phyloP scores from a whole-genome alignment of 2,888 invertebrate genomes.

The Drosophila kambysellisi region DNA sequence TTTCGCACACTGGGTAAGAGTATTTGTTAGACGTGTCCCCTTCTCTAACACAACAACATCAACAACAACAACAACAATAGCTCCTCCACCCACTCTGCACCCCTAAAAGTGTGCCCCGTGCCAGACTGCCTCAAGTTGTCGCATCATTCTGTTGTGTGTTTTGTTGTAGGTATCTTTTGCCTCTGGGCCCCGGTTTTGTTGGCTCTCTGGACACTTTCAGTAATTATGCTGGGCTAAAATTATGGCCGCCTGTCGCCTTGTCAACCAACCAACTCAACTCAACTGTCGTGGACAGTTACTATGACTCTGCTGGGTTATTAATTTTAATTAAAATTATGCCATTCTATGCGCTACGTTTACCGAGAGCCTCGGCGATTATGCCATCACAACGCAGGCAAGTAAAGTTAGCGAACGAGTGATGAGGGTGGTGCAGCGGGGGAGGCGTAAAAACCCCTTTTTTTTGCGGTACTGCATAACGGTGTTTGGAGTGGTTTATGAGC shows the following conservation, averaged over 20 bases:
- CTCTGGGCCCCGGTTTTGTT: conserved; percentile 4
- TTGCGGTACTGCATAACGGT: conserved; percentile 28
- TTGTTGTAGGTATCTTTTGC: conserved; percentile 17
- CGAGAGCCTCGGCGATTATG: conserved; percentile 52
- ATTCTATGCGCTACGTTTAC: conserved; percentile 56
- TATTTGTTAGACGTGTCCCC: conserved; percentile 41
- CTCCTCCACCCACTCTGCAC: neutral
- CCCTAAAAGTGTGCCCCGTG: neutral
- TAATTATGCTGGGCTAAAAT: conserved; percentile 77
- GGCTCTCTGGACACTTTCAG: conserved; percentile 41
- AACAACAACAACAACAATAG: neutral
- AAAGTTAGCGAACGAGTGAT: neutral
- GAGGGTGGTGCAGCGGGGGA: neutral
- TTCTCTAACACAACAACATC: neutral
- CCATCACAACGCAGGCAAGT: conserved; percentile 30
- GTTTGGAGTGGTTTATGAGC: conserved; percentile 34
- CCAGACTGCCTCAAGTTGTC: conserved; percentile 36
- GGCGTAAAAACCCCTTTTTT: conserved; percentile 33
- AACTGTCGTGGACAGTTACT: conserved; percentile 16
- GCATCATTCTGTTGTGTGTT: conserved; percentile 42
- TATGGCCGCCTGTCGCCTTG: conserved; percentile 72
- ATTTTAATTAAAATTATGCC: conserved; percentile 81
- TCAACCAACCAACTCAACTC: conserved; percentile 49
- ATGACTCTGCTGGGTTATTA: conserved; percentile 66
- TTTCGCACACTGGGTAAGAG: conserved; percentile 57